Base-by-base conservation (phyloP, 2,888 invertebrate species). In the Synanthedon tipuliformis region DNA sequence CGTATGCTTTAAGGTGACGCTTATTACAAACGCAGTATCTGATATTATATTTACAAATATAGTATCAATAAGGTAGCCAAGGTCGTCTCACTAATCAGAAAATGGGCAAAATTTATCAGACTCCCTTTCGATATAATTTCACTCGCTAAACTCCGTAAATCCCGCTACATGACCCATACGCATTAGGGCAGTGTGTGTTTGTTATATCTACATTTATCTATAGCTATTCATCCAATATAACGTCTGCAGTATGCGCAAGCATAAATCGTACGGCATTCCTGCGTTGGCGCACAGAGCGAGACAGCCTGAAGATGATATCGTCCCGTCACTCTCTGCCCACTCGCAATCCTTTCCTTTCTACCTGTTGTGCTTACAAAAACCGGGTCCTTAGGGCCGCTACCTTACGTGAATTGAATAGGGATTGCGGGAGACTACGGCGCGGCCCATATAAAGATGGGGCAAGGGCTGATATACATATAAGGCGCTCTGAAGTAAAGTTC, bases 311-410 rank as follows among this genome's bases (percentile, higher is more conserved):
- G 69, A 66, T 71, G 73, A 69, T 71, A 64, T 70, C 66, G 59
- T 64, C 65, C 66, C 60, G 59, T 82, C 81, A 74, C 83, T 60
- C 73, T 83, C 80, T 65, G 55, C 57, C 53, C 66, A 64, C 78
- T 81, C 81, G 83, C 86, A 86, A 87, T 86, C 87, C 86, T 86
- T 86, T 85, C 84, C 80, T 83, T 84, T 85, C 86, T 87, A 87
- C 87, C 87, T 87, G 87, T 86, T 84, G 85, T 84, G 79, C 79
- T 84, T 81, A 86, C 83, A 86, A 86, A 85, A 86, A 86, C 84
- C 87, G 81, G 85, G 78, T 86, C 84, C 87, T 78, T 80, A 78
- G 81, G 82, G 87, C 87, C 86, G 87, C 87, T 86, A 86, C 85
- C 84, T 86, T 84, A 84, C 87, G 87, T 86, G 87, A 75, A 79